Evolutionary conservation across 92 coral and sea anemone genomes (phyloP).

Genomic region (Heliopora coerulea): DNA sequence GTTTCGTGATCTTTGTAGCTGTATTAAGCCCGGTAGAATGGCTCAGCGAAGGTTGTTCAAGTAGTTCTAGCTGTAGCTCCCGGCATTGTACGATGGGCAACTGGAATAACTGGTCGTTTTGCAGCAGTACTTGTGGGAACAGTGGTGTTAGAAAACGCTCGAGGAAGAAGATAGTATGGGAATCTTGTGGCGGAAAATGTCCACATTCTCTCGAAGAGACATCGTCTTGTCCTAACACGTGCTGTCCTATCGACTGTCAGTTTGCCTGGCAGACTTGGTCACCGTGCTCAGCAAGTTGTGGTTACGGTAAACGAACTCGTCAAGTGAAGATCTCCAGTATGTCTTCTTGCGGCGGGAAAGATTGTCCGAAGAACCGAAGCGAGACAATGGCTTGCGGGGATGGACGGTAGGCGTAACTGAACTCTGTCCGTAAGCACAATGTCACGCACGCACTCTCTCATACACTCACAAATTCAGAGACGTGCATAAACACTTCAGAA

Average conservation of each 20-base stretch:
- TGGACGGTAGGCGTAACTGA: constrained; percentile 44
- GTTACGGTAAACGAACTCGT: constrained; percentile 46
- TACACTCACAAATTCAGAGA: too few relatives aligned
- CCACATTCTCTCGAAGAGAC: constrained; percentile 29
- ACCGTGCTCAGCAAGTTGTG: constrained; percentile 41
- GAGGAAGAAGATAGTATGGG: constrained; percentile 1
- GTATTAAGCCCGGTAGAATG: background rate
- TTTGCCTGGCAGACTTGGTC: constrained; percentile 36
- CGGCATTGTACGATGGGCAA: background rate
- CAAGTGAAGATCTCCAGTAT: constrained; percentile 17
- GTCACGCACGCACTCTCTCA: too few relatives aligned
- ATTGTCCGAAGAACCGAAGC: constrained; percentile 8
- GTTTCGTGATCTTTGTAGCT: background rate
- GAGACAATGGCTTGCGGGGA: constrained; percentile 29
- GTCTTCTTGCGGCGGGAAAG: constrained; percentile 51
- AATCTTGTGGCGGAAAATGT: constrained; percentile 31
- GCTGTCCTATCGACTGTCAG: constrained; percentile 66
- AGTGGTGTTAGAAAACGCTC: constrained; percentile 46
- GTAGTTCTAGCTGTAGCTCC: background rate
- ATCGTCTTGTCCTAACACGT: constrained; percentile 58
- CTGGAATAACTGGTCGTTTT: constrained; percentile 67
- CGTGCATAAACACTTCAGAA: too few relatives aligned
- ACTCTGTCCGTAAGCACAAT: too few relatives aligned
- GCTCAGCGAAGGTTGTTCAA: background rate
- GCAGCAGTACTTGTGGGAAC: constrained; percentile 56